A percentile compares a stretch with the other conserved stretches of the same genome.
phyloP scores from a whole-genome alignment of 2,113 vertebrate species.

The Herpetotheres cachinnans region DNA sequence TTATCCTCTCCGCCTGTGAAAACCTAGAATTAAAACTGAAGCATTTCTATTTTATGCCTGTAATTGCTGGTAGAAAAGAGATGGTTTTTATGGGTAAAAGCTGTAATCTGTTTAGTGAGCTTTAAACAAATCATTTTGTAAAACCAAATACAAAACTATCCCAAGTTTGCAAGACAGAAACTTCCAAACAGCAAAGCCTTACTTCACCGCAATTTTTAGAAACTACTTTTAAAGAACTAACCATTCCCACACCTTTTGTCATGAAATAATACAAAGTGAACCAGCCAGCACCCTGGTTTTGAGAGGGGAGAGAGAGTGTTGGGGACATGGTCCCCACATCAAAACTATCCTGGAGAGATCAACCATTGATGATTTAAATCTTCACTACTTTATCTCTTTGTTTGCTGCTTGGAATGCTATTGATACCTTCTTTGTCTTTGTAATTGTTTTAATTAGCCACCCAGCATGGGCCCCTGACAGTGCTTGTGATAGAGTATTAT shows the following conservation, averaged over 20 bases:
- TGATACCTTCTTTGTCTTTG: slow-evolving; percentile 85
- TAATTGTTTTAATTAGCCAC: slow-evolving; percentile 95
- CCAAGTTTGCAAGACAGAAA: not conserved
- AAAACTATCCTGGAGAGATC: slow-evolving; percentile 49
- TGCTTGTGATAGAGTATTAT: slow-evolving; percentile 34
- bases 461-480: slow-evolving; percentile 72
- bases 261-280: not conserved
- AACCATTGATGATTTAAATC: slow-evolving; percentile 71
- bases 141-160: not conserved
- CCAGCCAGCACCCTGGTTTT: not conserved
- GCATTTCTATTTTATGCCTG: not conserved
- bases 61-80: not conserved
- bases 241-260: not conserved
- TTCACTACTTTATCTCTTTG: slow-evolving; percentile 79
- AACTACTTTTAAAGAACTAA: not conserved
- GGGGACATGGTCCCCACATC: not conserved
- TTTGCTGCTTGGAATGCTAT: slow-evolving; percentile 80
- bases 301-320: not conserved
- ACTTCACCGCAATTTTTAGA: not conserved
- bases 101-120: not conserved
- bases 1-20: slow-evolving; percentile 9
- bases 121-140: not conserved
- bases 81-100: not conserved
- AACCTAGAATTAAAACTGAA: slow-evolving; percentile 24
- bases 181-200: not conserved